phyloP scores from a whole-genome alignment of 1,140 invertebrate species.

The Ostrea denselamellosa region DNA sequence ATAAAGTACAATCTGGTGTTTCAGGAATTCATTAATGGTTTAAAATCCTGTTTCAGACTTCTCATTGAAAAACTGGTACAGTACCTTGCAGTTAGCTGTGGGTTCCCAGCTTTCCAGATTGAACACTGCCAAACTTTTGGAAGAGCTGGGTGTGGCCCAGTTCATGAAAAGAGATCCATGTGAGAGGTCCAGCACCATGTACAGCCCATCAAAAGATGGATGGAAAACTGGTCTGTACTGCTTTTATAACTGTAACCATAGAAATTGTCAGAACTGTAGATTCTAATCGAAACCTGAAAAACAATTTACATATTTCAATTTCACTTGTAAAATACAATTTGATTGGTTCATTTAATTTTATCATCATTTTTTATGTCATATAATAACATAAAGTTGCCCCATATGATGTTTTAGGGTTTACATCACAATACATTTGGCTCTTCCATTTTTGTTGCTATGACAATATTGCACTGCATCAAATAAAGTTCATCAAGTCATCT shows the following conservation, averaged over 20 bases:
- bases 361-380: too few relatives aligned
- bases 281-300: too few relatives aligned
- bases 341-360: too few relatives aligned
- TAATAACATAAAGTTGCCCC: too few relatives aligned
- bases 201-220: slow-evolving; percentile 44
- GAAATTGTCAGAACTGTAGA: not conserved
- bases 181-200: slow-evolving; percentile 30
- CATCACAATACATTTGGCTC: too few relatives aligned
- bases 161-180: slow-evolving; percentile 43
- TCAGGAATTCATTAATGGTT: not conserved
- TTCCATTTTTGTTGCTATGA: too few relatives aligned
- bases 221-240: slow-evolving; percentile 48
- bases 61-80: slow-evolving; percentile 43
- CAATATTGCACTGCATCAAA: too few relatives aligned
- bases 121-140: slow-evolving; percentile 36
- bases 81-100: slow-evolving; percentile 18
- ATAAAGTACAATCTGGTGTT: not conserved
- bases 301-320: too few relatives aligned
- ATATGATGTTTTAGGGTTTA: too few relatives aligned
- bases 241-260: too few relatives aligned
- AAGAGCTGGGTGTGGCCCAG: slow-evolving; percentile 49
- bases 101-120: slow-evolving; percentile 29
- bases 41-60: slow-evolving; percentile 44
- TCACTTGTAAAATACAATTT: too few relatives aligned
- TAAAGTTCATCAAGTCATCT: too few relatives aligned